phyloP scores from a whole-genome alignment of 1,140 invertebrate species.

The Microvelia longipes region DNA sequence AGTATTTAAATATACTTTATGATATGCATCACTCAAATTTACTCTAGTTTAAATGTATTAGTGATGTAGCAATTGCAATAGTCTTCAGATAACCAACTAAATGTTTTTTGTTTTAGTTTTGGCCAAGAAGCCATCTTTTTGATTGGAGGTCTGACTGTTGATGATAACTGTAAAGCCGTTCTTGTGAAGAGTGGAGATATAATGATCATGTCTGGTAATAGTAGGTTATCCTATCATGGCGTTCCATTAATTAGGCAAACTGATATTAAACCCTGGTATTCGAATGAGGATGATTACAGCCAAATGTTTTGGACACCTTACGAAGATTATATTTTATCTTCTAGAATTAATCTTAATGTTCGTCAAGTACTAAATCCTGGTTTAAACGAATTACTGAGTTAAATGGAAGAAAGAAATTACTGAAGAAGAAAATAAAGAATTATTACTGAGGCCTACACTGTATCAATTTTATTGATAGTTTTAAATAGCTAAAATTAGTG shows the following conservation, averaged over 20 bases:
- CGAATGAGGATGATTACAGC: conserved; percentile 12
- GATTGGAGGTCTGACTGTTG: conserved; percentile 52
- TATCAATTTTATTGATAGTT: too few relatives aligned
- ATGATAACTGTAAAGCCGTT: conserved; percentile 46
- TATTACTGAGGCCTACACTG: too few relatives aligned
- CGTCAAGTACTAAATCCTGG: conserved; percentile 46
- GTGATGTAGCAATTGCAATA: too few relatives aligned
- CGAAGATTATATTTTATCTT: conserved; percentile 37
- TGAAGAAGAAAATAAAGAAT: too few relatives aligned
- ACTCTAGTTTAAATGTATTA: too few relatives aligned
- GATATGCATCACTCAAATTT: too few relatives aligned
- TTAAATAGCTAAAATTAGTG: too few relatives aligned
- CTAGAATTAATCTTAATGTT: conserved; percentile 61
- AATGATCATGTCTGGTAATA: conserved; percentile 60
- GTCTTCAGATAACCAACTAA: too few relatives aligned
- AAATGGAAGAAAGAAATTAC: too few relatives aligned
- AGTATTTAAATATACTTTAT: too few relatives aligned
- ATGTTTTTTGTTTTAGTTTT: conserved; percentile 45
- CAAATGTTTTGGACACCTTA: conserved; percentile 37
- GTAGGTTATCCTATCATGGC: conserved; percentile 65
- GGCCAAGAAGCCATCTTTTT: conserved; percentile 75
- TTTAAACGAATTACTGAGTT: conserved; percentile 23
- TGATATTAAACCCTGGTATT: not conserved
- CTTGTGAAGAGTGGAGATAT: conserved; percentile 65
- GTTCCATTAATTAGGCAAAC: conserved; percentile 53